Conservation (phyloP, 2,888 invertebrate species). For the Agriopis marginaria region DNA sequence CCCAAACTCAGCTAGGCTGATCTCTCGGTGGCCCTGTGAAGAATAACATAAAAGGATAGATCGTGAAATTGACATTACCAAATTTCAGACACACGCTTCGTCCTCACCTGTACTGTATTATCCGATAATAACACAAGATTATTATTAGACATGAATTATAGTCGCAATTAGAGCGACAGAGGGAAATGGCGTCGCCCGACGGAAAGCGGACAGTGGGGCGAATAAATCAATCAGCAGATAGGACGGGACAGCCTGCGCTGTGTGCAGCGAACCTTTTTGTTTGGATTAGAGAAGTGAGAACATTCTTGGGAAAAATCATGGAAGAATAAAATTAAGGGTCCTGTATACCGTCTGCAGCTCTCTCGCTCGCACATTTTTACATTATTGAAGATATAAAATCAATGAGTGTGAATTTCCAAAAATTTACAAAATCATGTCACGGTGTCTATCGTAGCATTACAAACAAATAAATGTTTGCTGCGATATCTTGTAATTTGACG, state of each 20-base stretch:
- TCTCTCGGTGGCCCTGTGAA: too few species aligned
- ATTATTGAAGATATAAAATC: too few species aligned
- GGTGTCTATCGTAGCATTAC: too few species aligned
- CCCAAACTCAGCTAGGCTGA: too few species aligned
- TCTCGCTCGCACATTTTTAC: too few species aligned
- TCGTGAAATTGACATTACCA: background rate
- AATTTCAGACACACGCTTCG: conserved; percentile 36
- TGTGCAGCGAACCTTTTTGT: conserved; percentile 35
- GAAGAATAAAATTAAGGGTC: background rate
- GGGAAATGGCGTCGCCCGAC: conserved; percentile 69
- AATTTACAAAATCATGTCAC: too few species aligned
- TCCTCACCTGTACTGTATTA: conserved; percentile 41
- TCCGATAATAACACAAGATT: conserved; percentile 82
- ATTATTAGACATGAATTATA: conserved; percentile 83
- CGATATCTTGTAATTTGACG: too few species aligned
- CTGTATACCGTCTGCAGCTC: too few species aligned
- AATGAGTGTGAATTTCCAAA: too few species aligned
- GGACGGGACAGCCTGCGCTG: conserved; percentile 21
- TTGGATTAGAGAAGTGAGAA: background rate
- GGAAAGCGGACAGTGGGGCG: conserved; percentile 50
- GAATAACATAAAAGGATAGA: too few species aligned
- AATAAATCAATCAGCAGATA: conserved; percentile 63
- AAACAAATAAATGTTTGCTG: too few species aligned
- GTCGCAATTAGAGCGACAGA: conserved; percentile 78
- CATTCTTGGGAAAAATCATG: background rate